Evolutionary conservation across 92 coral and sea anemone genomes (phyloP), one percentile per base, ranked within the genome.

Genomic region (Zoanthus sansibaricus): DNA sequence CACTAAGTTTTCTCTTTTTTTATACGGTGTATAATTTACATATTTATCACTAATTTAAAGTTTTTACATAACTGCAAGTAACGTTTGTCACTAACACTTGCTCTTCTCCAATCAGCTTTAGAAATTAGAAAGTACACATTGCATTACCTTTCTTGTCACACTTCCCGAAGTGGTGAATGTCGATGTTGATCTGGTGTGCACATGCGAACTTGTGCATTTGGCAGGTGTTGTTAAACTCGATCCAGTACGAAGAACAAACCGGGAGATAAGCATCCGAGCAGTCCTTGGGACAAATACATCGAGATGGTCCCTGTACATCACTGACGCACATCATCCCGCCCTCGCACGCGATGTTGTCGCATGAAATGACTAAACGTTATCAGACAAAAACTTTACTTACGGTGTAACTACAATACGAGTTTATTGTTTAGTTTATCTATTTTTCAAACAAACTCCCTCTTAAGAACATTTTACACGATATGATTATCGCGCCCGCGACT

Each of bases 181-280:
- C 45, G 45, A 80, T 66, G 31, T 46, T 80, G 62, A 80, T 14
- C 32, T 80, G 54, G 18, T 80, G 85, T 67, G 75, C 48, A 8
- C 85, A 80, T 17, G 85, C 85, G n/a, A 80, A 80, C 85, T 66
- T 80, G 85, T 80, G 85, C 85, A 80, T 67, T 45, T 80, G 75
- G 42, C 85, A 80, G 20, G 85, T 46, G 85, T 80, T 80, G 73
- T 80, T 80, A 21, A 80, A 80, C 46, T 80, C 74, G 75, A 80
- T 80, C 85, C 85, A 13, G 75, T 80, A 80, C 74, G 85, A 67
- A 66, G 74, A 64, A 15, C 85, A 80, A 13, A 80, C 85, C 2
- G 85, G 85, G 12, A 66, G 5, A 47, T 18, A 49, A 45, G 75
- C 61, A 49, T 46, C 85, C 75, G 85, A 80, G 85, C 85, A 80